Evolutionary conservation across 2,797 vertebrate genomes (phyloP), one percentile per base, ranked within the genome.

Genomic region (Crypturellus tataupa): DNA sequence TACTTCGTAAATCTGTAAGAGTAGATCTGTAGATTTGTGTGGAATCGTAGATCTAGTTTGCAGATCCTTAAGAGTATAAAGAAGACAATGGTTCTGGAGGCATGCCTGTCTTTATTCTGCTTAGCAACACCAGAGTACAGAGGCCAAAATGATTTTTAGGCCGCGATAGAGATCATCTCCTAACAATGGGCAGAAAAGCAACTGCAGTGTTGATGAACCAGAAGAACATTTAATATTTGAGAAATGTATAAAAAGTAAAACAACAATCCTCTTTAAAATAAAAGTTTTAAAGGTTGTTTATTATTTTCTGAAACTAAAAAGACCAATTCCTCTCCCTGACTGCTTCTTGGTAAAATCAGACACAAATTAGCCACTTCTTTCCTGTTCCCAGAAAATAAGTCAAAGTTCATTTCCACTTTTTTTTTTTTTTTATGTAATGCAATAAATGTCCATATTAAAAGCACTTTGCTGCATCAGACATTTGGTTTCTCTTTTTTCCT

Each of bases 201-300:
- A 6, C 46, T 39, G 33, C 25, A 80, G 29, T 12, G 40, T 67
- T 96, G 76, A 96, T 79, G 23, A 96, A 80, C 71, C 90, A 94
- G 64, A 90, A 87, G 72, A 93, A 95, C n/a, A 40, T 82, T 42
- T 76, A 86, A 96, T 18, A 10, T 93, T 81, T 90, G 67, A 94
- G 83, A 94, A 40, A 25, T 5, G 0, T 60, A 27, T 49, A 25
- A 49, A 49, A 49, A 49, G 12, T 71, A 69, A 94, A 95, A 68
- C 51, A 94, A 80, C 11, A 80, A 55, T 33, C 24, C 27, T 71
- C 71, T 62, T 68, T 92, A 64, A 89, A 83, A 3, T 4, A 89
- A 72, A 70, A 60, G 6, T 1, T 40, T 49, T 31, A 64, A 89
- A 62, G 63, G 85, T 53, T 53, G 27, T 82, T 94, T 68, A 44